Evolutionary conservation across 2,113 vertebrate genomes (phyloP).

Genomic region (Ammodytes marinus): DNA sequence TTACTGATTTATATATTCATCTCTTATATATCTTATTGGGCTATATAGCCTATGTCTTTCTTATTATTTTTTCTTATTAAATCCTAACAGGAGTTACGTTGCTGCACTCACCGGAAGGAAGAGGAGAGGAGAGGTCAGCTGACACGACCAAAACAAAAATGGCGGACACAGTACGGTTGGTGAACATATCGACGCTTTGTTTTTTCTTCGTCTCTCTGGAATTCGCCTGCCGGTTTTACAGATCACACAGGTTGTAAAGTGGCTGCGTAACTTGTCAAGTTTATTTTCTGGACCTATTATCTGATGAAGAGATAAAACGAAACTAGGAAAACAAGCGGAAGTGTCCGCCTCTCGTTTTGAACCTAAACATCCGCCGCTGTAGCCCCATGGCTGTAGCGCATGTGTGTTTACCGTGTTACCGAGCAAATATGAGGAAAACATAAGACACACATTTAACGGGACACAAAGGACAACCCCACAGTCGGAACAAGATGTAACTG

Average conservation of each 20-base stretch:
- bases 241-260: rapidly evolving
- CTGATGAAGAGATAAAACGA: background rate
- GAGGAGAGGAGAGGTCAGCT: background rate
- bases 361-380: slow-evolving; percentile 75
- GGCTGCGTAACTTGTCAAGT: rapidly evolving
- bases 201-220: background rate
- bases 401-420: slow-evolving; percentile 38
- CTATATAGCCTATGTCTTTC: too few species aligned
- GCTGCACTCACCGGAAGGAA: slow-evolving; percentile 1
- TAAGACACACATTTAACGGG: background rate
- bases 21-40: too few species aligned
- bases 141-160: slow-evolving; percentile 71
- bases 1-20: too few species aligned
- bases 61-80: too few species aligned
- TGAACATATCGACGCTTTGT: background rate
- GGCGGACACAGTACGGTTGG: slow-evolving; percentile 23
- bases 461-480: background rate
- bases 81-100: background rate
- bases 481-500: slow-evolving; percentile 29
- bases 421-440: background rate
- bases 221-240: rapidly evolving
- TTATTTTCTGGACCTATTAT: rapidly evolving
- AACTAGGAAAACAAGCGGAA: slow-evolving; percentile 60
- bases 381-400: background rate
- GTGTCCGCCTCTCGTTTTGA: slow-evolving; percentile 54